A percentile compares a stretch with the other conserved stretches of the same genome.
These are phyloP conservation scores for Entelurus aequoreus DNA, from an alignment of 2,113 vertebrate species.

Conservation along the genomic window DNA sequence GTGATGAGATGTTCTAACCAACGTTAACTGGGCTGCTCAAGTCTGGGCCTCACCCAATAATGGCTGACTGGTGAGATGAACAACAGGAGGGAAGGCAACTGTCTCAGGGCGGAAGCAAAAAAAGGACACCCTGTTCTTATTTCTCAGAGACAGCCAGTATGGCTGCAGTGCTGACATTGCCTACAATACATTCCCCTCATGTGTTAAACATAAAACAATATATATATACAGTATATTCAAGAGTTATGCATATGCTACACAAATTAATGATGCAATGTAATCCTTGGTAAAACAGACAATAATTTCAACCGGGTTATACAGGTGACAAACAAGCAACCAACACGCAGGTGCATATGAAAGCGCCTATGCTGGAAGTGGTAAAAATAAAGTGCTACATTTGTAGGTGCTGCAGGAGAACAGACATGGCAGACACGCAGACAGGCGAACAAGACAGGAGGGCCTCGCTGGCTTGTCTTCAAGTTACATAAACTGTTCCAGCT, in stretches of 20 bases:
- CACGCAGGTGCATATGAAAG: too few relatives aligned
- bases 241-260: too few relatives aligned
- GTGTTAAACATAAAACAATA: slow-evolving; percentile 48
- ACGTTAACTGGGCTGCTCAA: slow-evolving; percentile 18
- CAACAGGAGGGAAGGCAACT: slow-evolving; percentile 25
- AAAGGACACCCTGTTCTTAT: slow-evolving; percentile 15
- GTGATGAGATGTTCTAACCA: slow-evolving; percentile 11
- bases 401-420: slow-evolving; percentile 19
- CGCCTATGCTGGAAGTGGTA: too few relatives aligned
- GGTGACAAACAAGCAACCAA: too few relatives aligned
- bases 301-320: too few relatives aligned
- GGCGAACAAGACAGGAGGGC: slow-evolving; percentile 36
- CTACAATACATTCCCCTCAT: slow-evolving; percentile 43
- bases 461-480: slow-evolving; percentile 50
- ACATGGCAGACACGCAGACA: slow-evolving; percentile 33
- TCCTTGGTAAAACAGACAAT: too few relatives aligned
- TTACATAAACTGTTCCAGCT: slow-evolving; percentile 62
- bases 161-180: slow-evolving; percentile 47
- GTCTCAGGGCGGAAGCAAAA: slow-evolving; percentile 39
- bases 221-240: too few relatives aligned
- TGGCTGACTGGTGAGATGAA: slow-evolving; percentile 30
- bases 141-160: slow-evolving; percentile 25
- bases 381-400: slow-evolving; percentile 2
- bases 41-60: slow-evolving; percentile 14
- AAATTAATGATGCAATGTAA: too few relatives aligned